phyloP scores from a whole-genome alignment of 1,140 invertebrate genomes.

The Zaprionus davidi region DNA sequence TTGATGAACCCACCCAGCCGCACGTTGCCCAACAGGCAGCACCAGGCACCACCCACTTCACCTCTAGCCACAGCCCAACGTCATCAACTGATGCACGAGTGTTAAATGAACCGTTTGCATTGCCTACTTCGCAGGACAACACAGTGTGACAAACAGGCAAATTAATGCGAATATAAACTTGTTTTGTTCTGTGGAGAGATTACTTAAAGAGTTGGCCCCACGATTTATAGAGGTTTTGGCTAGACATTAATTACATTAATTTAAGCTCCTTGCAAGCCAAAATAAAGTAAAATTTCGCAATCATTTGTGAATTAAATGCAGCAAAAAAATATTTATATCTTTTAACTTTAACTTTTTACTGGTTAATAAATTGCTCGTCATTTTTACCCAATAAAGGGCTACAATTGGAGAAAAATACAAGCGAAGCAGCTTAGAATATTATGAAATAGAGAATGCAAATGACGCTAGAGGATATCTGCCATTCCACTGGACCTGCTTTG shows the following conservation, averaged over 20 bases:
- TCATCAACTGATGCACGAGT: constrained; percentile 34
- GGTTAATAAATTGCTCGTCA: no score
- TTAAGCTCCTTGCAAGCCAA: neutral
- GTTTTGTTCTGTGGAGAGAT: neutral
- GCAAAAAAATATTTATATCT: neutral
- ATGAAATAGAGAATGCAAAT: no score
- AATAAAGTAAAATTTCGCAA: neutral
- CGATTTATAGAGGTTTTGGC: neutral
- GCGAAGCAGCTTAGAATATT: no score
- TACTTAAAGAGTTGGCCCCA: neutral
- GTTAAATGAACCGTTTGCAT: constrained; percentile 50
- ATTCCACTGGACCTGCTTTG: no score
- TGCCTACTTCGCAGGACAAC: constrained; percentile 39
- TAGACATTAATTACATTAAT: neutral
- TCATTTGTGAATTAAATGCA: neutral
- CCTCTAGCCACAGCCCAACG: constrained; percentile 1
- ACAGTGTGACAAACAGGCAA: constrained; percentile 35
- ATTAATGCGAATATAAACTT: constrained; percentile 9
- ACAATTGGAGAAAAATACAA: no score
- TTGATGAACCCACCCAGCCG: constrained; percentile 56
- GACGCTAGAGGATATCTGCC: no score
- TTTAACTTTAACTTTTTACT: no score
- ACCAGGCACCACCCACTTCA: neutral
- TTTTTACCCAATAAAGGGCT: no score
- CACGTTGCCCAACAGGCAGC: neutral